A percentile compares a stretch with the other conserved stretches of the same genome.
These are phyloP conservation scores for Apocrypta bakeri DNA, from an alignment of 1,140 invertebrate genomes.

Conservation along the genomic window DNA sequence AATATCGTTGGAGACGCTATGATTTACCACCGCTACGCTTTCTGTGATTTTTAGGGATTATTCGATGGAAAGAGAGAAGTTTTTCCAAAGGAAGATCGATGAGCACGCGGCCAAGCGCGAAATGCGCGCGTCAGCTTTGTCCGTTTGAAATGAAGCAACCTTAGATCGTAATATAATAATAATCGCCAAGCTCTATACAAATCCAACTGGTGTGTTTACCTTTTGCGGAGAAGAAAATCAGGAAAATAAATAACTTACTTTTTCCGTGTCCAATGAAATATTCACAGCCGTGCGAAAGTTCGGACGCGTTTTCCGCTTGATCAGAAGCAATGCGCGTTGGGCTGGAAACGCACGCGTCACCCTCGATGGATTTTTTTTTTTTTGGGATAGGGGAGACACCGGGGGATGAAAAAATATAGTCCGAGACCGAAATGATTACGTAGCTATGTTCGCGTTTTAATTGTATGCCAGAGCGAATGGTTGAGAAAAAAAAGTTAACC, in stretches of 20 bases:
- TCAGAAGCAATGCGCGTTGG: conserved; percentile 62
- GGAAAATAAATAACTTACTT: conserved; percentile 58
- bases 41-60: conserved; percentile 11
- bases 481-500: background rate
- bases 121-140: background rate
- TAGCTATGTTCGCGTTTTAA: background rate
- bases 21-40: conserved; percentile 38
- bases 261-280: conserved; percentile 65
- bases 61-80: background rate
- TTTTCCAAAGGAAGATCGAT: background rate
- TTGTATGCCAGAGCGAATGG: background rate
- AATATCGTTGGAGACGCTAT: background rate
- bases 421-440: too few relatives aligned
- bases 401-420: background rate
- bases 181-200: background rate
- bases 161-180: background rate
- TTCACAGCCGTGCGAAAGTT: conserved; percentile 61
- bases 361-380: background rate
- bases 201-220: conserved; percentile 38
- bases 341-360: conserved; percentile 59
- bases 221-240: conserved; percentile 53
- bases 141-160: background rate
- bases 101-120: conserved; percentile 43
- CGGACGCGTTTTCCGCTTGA: conserved; percentile 68
- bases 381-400: background rate